Base-by-base conservation (phyloP, 2,888 invertebrate species). In the Cistogaster globosa region DNA sequence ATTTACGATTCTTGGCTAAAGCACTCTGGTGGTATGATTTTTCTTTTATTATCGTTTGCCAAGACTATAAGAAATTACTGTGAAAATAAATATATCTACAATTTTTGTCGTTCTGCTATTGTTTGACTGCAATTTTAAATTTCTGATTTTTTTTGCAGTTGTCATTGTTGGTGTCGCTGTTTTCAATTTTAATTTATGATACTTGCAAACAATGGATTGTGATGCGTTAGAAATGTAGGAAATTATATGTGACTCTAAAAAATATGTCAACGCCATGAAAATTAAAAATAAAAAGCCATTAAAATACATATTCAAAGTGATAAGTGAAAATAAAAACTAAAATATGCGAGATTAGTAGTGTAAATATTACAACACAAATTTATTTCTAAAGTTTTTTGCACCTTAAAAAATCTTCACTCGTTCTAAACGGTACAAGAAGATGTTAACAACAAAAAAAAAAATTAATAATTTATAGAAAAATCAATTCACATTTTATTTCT, bases 211-310 rank as follows among this genome's bases (percentile, higher is more conserved):
- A 86, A 86, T 84, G 76, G 67, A 62, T 58, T 67, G 7, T 79
- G 78, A 85, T 82, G 81, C 82, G 78, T 78, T 84, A 78, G 78
- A 87, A 88, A 87, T 87, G 87, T 84, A 87, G 82, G 78, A 88
- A 88, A 87, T 87, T 88, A 85, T 84, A 77, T 86, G 88, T 87
- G 86, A 85, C 69, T 83, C 53, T 53, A 60, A 67, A 60, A 65
- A 84, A 75, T n/a, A 78, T 87, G 87, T 87, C 87, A 87, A 58
- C 65, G 69, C 48, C 86, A 84, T 53, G 20, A n/a, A n/a, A n/a
- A n/a, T n/a, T 11, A 20, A 45, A 51, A 18, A 20, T n/a, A 38
- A 67, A 67, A 53, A 58, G 12, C 20, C 26, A 68, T 62, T 69
- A 16, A 18, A 68, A 77, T 68, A 53, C 26, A 77, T 45, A 55